A percentile compares a stretch with the other conserved stretches of the same genome.
These are phyloP conservation scores for Mormyrops boulengeri DNA, from an alignment of 2,797 vertebrate genomes.

Conservation along the genomic window DNA sequence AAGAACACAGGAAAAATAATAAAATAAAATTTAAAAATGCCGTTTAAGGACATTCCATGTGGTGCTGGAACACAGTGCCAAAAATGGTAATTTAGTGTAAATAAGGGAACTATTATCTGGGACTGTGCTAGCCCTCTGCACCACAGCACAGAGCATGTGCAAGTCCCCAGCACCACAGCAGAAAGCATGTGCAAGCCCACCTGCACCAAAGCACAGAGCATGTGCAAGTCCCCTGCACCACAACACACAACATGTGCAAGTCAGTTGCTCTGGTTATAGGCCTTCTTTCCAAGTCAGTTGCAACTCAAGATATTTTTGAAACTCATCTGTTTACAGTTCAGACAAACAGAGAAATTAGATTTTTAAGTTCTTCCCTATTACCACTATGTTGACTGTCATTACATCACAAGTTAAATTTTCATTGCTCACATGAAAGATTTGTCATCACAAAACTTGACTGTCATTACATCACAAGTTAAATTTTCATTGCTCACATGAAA, in stretches of 20 bases:
- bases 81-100: neutral
- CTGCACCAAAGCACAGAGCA: no score
- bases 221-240: no score
- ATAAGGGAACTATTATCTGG: neutral
- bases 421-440: conserved; percentile 43
- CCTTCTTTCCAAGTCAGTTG: neutral
- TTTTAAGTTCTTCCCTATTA: conserved; percentile 47
- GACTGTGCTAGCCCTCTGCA: neutral
- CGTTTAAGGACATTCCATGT: neutral
- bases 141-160: no score
- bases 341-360: conserved; percentile 57
- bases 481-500: conserved; percentile 46
- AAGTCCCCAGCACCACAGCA: no score
- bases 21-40: neutral
- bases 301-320: neutral
- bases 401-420: conserved; percentile 39
- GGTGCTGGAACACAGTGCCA: neutral
- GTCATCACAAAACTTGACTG: conserved; percentile 46
- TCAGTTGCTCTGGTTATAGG: neutral
- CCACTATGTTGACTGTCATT: conserved; percentile 32
- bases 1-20: neutral
- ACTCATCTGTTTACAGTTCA: conserved; percentile 15
- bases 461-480: conserved; percentile 33
- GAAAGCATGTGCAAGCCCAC: no score
- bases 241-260: neutral